A percentile compares a stretch with the other conserved stretches of the same genome.
These are phyloP conservation scores for Reticulitermes speratus DNA, from an alignment of 1,140 invertebrate species.

Conservation along the genomic window DNA sequence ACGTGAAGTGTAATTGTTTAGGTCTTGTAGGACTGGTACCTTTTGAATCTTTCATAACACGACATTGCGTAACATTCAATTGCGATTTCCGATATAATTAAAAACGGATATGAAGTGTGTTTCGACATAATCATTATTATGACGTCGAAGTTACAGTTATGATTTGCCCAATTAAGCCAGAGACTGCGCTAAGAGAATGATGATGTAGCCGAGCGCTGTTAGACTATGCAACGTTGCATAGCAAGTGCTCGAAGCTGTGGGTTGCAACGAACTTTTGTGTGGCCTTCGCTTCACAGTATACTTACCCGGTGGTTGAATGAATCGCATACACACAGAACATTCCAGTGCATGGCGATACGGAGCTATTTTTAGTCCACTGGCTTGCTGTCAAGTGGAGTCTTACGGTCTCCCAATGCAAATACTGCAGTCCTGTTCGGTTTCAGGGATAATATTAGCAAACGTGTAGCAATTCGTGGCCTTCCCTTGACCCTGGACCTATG, in stretches of 20 bases:
- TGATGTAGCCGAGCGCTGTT: not conserved
- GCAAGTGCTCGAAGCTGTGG: not conserved
- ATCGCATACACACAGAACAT: not conserved
- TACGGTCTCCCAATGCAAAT: not conserved
- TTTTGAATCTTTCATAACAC: too few relatives aligned
- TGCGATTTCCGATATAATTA: too few relatives aligned
- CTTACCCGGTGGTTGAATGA: slow-evolving; percentile 13
- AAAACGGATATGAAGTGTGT: too few relatives aligned
- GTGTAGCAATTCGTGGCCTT: not conserved
- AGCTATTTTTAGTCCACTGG: not conserved
- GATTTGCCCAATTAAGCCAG: not conserved
- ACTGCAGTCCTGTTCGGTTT: not conserved
- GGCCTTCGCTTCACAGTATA: not conserved
- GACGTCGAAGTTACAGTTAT: not conserved
- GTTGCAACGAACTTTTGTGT: not conserved
- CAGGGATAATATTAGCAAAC: not conserved
- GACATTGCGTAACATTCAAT: too few relatives aligned
- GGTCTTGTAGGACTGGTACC: too few relatives aligned
- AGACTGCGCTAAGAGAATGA: not conserved
- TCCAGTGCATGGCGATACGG: not conserved
- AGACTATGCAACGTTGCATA: not conserved
- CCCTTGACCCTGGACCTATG: too few relatives aligned
- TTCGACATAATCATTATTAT: too few relatives aligned
- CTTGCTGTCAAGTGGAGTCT: not conserved
- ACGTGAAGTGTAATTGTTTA: too few relatives aligned